phyloP scores from a whole-genome alignment of 2,888 invertebrate species.

The Rhorus exstirpatorius region DNA sequence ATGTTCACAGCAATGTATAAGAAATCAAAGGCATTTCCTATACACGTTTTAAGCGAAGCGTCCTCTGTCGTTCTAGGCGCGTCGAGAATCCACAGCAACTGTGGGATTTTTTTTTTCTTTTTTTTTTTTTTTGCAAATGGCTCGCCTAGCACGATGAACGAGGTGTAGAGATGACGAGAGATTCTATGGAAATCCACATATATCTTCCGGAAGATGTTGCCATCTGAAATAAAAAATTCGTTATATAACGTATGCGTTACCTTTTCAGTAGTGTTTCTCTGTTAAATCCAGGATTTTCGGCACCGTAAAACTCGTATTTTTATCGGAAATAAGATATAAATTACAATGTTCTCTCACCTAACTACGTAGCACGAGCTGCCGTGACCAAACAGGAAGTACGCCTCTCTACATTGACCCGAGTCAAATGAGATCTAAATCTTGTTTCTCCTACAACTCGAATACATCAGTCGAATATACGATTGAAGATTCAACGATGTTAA shows the following conservation, averaged over 20 bases:
- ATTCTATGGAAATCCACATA: slow-evolving; percentile 75
- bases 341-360: slow-evolving; percentile 78
- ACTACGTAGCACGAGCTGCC: slow-evolving; percentile 79
- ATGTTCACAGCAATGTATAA: slow-evolving; percentile 80
- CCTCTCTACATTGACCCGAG: slow-evolving; percentile 22
- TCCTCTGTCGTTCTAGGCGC: slow-evolving; percentile 28
- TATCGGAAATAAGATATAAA: slow-evolving; percentile 20
- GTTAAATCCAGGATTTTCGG: slow-evolving; percentile 59
- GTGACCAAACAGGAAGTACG: slow-evolving; percentile 77
- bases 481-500: neutral
- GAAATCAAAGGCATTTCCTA: slow-evolving; percentile 77
- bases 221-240: slow-evolving; percentile 80
- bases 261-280: slow-evolving; percentile 70
- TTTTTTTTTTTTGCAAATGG: slow-evolving; percentile 55
- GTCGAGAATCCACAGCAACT: slow-evolving; percentile 51
- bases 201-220: slow-evolving; percentile 75
- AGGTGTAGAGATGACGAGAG: slow-evolving; percentile 48
- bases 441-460: slow-evolving; percentile 15
- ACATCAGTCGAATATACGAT: neutral
- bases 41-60: slow-evolving; percentile 68
- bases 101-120: slow-evolving; percentile 45
- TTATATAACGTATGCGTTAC: slow-evolving; percentile 75
- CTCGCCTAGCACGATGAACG: slow-evolving; percentile 53
- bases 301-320: slow-evolving; percentile 45
- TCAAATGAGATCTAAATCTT: slow-evolving; percentile 46